Evolutionary conservation across 2,113 vertebrate species (phyloP).

Genomic region (Phrynosoma platyrhinos): DNA sequence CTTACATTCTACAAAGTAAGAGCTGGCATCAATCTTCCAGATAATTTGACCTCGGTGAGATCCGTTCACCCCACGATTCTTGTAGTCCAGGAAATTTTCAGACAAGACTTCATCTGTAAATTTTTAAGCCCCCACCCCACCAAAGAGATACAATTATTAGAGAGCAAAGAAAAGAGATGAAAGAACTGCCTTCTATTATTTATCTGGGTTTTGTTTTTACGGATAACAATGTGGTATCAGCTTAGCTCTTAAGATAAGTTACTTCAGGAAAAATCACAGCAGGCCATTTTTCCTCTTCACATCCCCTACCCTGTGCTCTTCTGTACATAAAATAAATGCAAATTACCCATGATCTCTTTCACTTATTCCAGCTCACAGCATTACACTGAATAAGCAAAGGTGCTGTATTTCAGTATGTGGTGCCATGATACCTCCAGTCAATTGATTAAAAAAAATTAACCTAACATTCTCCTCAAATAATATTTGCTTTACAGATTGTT

Average conservation of each 20-base stretch:
- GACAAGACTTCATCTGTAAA: conserved; percentile 90
- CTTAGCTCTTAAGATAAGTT: neutral
- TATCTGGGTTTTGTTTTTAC: conserved; percentile 5
- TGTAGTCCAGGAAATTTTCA: conserved; percentile 98
- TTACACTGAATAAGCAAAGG: neutral
- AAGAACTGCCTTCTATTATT: neutral
- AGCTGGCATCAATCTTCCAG: conserved; percentile 94
- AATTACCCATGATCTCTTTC: conserved; percentile 40
- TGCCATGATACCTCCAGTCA: neutral
- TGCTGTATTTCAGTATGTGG: neutral
- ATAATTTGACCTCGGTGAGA: conserved; percentile 95
- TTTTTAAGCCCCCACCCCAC: conserved; percentile 5
- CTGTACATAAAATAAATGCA: neutral
- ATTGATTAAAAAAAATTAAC: neutral
- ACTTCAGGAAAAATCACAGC: neutral
- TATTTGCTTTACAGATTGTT: neutral
- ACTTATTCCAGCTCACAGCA: conserved; percentile 16
- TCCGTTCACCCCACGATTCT: conserved; percentile 95
- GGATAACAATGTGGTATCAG: neutral
- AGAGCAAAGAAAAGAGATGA: conserved; percentile 28
- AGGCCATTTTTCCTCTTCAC: neutral
- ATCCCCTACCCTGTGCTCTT: neutral
- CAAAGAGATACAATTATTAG: neutral
- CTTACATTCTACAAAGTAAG: conserved; percentile 92
- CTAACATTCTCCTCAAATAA: neutral